Evolutionary conservation across 1,140 invertebrate species (phyloP).

Genomic region (Ruditapes philippinarum): DNA sequence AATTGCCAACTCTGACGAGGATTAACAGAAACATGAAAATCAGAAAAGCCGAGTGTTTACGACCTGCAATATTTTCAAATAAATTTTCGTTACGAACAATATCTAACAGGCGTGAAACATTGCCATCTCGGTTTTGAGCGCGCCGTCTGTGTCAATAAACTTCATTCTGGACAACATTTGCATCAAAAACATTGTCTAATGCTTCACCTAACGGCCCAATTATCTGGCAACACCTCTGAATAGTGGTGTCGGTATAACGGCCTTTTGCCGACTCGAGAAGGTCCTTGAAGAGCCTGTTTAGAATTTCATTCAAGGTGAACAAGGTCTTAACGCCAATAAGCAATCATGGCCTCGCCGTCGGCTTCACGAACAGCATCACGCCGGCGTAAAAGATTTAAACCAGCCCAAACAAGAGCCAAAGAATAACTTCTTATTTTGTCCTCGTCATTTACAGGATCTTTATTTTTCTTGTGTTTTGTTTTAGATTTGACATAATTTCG

Average conservation of each 20-base stretch:
- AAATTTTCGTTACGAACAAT: background rate
- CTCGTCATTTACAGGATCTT: too few species aligned
- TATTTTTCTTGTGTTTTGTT: background rate
- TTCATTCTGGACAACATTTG: slow-evolving; percentile 57
- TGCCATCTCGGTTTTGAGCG: too few species aligned
- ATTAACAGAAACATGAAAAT: too few species aligned
- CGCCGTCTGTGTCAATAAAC: slow-evolving; percentile 29
- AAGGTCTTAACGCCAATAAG: slow-evolving; percentile 58
- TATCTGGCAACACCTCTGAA: background rate
- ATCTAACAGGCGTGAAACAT: background rate
- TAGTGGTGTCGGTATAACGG: slow-evolving; percentile 52
- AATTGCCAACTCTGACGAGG: too few species aligned
- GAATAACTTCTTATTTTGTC: background rate
- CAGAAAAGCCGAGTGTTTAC: background rate
- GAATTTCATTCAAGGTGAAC: slow-evolving; percentile 67
- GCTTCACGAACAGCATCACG: too few species aligned
- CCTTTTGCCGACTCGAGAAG: slow-evolving; percentile 46
- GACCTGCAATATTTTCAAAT: background rate
- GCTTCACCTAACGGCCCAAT: background rate
- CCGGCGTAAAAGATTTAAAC: too few species aligned
- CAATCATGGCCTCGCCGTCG: too few species aligned
- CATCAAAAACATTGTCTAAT: slow-evolving; percentile 54
- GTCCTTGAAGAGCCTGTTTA: slow-evolving; percentile 66
- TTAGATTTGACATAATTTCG: too few species aligned
- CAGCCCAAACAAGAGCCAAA: too few species aligned